Base-by-base conservation (phyloP, 2,888 invertebrate genomes). In the Drosophila neonasuta region DNA sequence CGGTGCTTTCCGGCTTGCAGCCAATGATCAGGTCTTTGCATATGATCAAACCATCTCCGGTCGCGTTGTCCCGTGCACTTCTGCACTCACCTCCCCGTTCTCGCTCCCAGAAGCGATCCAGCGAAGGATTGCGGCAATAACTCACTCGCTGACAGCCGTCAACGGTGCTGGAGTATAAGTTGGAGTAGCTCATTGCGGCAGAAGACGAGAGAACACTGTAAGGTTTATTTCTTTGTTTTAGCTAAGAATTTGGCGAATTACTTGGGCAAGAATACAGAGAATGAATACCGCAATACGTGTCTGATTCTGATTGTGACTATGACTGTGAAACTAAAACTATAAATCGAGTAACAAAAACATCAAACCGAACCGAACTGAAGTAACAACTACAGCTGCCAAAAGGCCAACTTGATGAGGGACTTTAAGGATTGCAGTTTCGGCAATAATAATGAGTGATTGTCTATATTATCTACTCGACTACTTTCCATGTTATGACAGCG, bases 1-100 rank as follows among this genome's bases (percentile, higher is more conserved):
- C 81, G 13, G 56, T n/a, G 5, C 49, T n/a, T 55, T 81, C 81
- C 42, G 78, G 71, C n/a, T 60, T 68, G 32, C 81, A 80, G 41
- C 81, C 81, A n/a, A 81, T 34, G 0, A 71, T 2, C 1, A 81
- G 50, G 13, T 69, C 49, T 64, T 76, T 82, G 34, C 65, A 68
- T 0, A 81, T 57, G 15, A 85, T 59, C n/a, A 76, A 11, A 11
- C 78, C 73, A 2, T 67, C 70, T 15, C 68, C 66, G 6, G 20
- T 13, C 5, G 17, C 51, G 6, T 36, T 48, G 49, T 49, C 29
- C 6, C 30, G 68, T 0, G 46, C 48, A 8, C 9, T 44, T 5
- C 24, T 52, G 42, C n/a, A 5, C n/a, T 36, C 36, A n/a, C 24
- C 24, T 4, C 24, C 24, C 4, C 24, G 4, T 6, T 24, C 24